phyloP scores from a whole-genome alignment of 2,797 vertebrate genomes.

The Argentina silus region DNA sequence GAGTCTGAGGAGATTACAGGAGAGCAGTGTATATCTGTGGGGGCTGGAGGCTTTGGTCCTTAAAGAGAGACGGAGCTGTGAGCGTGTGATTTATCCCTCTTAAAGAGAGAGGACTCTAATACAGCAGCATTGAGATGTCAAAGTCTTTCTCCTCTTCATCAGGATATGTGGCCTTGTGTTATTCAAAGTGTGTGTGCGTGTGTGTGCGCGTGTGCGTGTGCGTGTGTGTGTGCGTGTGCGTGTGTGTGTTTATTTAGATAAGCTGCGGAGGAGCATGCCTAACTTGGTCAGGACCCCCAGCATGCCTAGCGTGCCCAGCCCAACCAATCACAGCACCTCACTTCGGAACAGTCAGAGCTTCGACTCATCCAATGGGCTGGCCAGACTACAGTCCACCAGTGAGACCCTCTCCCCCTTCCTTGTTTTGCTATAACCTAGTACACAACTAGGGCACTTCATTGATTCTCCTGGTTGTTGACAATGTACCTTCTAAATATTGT shows the following conservation, averaged over 20 bases:
- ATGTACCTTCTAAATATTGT: neutral
- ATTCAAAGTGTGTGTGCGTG: neutral
- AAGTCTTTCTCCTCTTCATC: neutral
- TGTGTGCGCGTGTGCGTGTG: neutral
- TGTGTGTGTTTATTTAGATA: conserved; percentile 77
- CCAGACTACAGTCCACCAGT: conserved; percentile 87
- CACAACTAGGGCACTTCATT: neutral
- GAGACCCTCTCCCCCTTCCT: conserved; percentile 47
- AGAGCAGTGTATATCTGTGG: neutral
- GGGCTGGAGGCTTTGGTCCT: neutral
- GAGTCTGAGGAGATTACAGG: neutral
- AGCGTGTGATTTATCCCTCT: neutral
- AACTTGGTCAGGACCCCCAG: conserved; percentile 79
- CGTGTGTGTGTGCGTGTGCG: neutral
- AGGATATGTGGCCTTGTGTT: neutral
- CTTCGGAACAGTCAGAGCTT: conserved; percentile 94
- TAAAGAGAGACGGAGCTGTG: neutral
- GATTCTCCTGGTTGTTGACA: neutral
- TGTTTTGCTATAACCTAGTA: neutral
- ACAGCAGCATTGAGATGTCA: neutral
- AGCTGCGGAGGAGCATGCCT: conserved; percentile 85
- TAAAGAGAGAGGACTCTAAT: neutral
- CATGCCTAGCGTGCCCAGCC: conserved; percentile 85
- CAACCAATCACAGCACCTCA: conserved; percentile 68
- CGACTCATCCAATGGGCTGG: conserved; percentile 85